Percentiles rank a stretch among this genome's conserved stretches.
Evolutionary conservation across 1,140 invertebrate species (phyloP).

Genomic region (Holcopasites calliopsidis): DNA sequence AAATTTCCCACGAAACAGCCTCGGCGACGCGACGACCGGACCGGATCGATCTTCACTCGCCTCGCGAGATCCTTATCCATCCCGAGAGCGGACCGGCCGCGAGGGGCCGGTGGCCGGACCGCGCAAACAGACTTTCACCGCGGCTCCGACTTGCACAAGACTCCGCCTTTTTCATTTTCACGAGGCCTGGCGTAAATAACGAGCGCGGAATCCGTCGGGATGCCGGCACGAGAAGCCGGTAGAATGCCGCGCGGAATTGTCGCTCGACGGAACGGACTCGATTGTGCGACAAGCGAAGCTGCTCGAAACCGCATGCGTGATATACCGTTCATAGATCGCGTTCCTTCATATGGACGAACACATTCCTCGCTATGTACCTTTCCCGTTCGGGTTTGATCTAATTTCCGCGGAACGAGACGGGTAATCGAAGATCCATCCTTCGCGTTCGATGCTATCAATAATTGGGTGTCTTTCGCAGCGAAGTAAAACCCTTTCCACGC

Average conservation of each 20-base stretch:
- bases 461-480: too few species aligned
- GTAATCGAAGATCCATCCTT: too few species aligned
- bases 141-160: slow-evolving; percentile 61
- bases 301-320: not conserved
- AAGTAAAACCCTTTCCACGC: too few species aligned
- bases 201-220: slow-evolving; percentile 59
- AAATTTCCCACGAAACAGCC: slow-evolving; percentile 56
- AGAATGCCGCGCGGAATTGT: slow-evolving; percentile 65
- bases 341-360: too few species aligned
- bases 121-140: slow-evolving; percentile 61
- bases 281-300: not conserved
- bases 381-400: too few species aligned
- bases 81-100: slow-evolving; percentile 54
- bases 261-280: slow-evolving; percentile 29
- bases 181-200: slow-evolving; percentile 66
- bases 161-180: slow-evolving; percentile 59
- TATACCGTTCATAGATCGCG: slow-evolving; percentile 20
- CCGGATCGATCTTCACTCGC: slow-evolving; percentile 58
- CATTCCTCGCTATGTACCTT: too few species aligned
- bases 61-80: slow-evolving; percentile 57
- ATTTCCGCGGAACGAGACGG: too few species aligned
- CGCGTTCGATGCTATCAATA: too few species aligned
- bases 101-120: slow-evolving; percentile 30
- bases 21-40: slow-evolving; percentile 1
- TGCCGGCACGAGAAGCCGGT: slow-evolving; percentile 45